Evolutionary conservation across 2,797 vertebrate genomes (phyloP), one percentile per base, ranked within the genome.

Genomic region (Petrocephalus schoutedeni): DNA sequence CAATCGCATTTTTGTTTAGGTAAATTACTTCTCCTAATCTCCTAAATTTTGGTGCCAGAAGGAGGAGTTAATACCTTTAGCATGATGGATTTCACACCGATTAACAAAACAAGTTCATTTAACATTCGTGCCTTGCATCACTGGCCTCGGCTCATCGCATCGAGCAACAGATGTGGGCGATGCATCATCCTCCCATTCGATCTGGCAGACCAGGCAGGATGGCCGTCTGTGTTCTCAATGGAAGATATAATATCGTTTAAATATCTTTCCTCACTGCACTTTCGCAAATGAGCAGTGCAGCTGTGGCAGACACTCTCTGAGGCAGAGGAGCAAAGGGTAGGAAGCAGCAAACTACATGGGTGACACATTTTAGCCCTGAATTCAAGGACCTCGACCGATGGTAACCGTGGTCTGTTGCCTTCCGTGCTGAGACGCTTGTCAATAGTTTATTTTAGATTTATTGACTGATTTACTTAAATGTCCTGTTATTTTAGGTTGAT

Each of bases 371-470:
- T 16, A 71, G 32, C 32, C 41, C 41, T 80, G 19, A 80, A 8
- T 16, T 80, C 74, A 80, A 80, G 74, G 41, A n/a, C 41, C 14
- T 49, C n/a, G 74, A 49, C 74, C 3, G 74, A 4, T 80, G 41
- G 41, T 49, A 49, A 80, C 45, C 74, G 49, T 80, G 16, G 16
- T 49, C 74, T 80, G 71, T 41, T 36, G 4, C 6, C 58, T 41
- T n/a, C 36, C 36, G 6, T n/a, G 41, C 41, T 49, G 36, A 45
- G 32, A 49, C 19, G 19, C 7, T 80, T 49, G 74, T 49, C 74
- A 80, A n/a, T 49, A 49, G 74, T 80, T 80, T n/a, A n/a, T 80
- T 80, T 80, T 80, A 49, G 74, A 80, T 80, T 80, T 80, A 80
- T 80, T 80, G 71, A 77, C 9, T 77, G 74, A 80, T 45, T 49